Evolutionary conservation across 2,888 invertebrate genomes (phyloP).

Genomic region (Epistrophella euchroma): DNA sequence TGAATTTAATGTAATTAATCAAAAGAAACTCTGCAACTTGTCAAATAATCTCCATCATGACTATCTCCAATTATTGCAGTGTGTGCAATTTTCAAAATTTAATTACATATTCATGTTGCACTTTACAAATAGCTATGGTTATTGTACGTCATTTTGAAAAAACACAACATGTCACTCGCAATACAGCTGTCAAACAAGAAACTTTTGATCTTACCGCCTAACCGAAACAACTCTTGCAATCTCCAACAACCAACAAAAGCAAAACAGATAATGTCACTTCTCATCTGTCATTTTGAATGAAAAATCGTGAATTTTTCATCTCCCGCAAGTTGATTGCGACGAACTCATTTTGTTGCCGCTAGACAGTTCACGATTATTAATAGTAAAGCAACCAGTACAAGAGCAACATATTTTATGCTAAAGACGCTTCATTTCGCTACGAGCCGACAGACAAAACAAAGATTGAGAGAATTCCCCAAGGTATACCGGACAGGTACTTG

Average conservation of each 20-base stretch:
- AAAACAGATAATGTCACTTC: conserved; percentile 70
- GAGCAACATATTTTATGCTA: conserved; percentile 68
- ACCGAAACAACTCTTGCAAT: conserved; percentile 22
- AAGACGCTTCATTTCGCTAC: conserved; percentile 46
- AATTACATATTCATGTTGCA: conserved; percentile 44
- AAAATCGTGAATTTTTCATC: conserved; percentile 75
- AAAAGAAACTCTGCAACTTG: conserved; percentile 54
- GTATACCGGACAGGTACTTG: conserved; percentile 71
- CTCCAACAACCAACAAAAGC: conserved; percentile 22
- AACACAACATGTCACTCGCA: conserved; percentile 21
- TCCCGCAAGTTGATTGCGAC: conserved; percentile 67
- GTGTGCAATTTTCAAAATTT: conserved; percentile 37
- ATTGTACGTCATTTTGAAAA: conserved; percentile 26
- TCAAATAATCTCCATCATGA: conserved; percentile 31
- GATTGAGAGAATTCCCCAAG: conserved; percentile 73
- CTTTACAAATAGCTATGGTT: conserved; percentile 13
- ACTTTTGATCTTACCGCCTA: conserved; percentile 52
- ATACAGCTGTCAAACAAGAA: conserved; percentile 63
- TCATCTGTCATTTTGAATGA: conserved; percentile 73
- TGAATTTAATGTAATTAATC: conserved; percentile 43
- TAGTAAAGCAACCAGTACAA: conserved; percentile 58
- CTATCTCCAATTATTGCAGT: conserved; percentile 21
- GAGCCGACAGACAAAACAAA: conserved; percentile 39
- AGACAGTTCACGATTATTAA: conserved; percentile 73
- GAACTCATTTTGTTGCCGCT: conserved; percentile 61